Evolutionary conservation across 2,888 invertebrate species (phyloP).

Genomic region (Agrotis ipsilon): DNA sequence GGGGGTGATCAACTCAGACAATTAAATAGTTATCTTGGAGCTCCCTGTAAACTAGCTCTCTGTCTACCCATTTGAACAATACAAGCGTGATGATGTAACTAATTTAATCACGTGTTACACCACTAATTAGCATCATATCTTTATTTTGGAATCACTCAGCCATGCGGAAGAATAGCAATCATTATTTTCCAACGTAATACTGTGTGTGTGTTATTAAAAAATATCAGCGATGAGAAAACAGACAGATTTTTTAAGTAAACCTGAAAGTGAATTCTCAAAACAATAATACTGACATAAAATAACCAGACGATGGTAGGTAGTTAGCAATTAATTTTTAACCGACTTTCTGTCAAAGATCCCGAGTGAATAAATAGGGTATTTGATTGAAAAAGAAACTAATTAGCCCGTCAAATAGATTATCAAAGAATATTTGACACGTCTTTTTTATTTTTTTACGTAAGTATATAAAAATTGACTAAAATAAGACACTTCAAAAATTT

Average conservation of each 20-base stretch:
- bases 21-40: no score
- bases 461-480: no score
- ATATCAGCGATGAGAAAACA: not conserved
- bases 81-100: not conserved
- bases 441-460: no score
- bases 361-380: no score
- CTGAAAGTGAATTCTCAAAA: not conserved
- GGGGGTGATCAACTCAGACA: no score
- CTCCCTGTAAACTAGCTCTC: not conserved
- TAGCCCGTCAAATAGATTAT: no score
- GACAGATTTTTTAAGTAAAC: not conserved
- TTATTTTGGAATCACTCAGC: not conserved
- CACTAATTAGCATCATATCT: not conserved
- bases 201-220: slow-evolving; percentile 1
- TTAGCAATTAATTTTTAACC: no score
- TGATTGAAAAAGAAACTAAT: no score
- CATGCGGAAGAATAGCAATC: not conserved
- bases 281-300: not conserved
- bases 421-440: no score
- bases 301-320: not conserved
- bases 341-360: no score
- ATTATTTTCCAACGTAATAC: not conserved
- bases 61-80: not conserved
- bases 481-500: no score
- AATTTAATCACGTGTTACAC: not conserved